Conservation (phyloP, 2,888 invertebrate species). For the Brenthis hecate region DNA sequence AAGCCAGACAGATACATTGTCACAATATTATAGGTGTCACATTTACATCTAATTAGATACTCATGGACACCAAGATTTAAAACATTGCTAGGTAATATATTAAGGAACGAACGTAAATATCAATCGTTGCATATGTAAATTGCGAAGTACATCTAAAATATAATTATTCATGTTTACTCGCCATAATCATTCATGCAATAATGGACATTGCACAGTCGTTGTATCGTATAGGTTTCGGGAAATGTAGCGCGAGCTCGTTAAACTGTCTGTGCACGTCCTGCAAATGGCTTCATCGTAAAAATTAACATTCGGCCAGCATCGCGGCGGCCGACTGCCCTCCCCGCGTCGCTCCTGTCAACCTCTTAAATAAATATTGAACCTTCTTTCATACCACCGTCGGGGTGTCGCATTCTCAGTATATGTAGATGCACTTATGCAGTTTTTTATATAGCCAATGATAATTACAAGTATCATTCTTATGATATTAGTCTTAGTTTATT, state of each 20-base stretch:
- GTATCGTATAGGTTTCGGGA: slow-evolving; percentile 67
- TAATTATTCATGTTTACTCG: slow-evolving; percentile 38
- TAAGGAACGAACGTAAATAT: background rate
- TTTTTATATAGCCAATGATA: slow-evolving; percentile 43
- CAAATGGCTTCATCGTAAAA: slow-evolving; percentile 77
- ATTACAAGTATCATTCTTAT: slow-evolving; percentile 13
- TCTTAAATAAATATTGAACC: slow-evolving; percentile 71
- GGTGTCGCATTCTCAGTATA: slow-evolving; percentile 63
- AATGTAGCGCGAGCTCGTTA: slow-evolving; percentile 66
- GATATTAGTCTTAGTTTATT: too few relatives aligned
- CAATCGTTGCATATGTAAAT: slow-evolving; percentile 10
- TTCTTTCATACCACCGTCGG: slow-evolving; percentile 66
- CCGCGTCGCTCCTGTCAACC: slow-evolving; percentile 42
- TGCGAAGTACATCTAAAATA: slow-evolving; percentile 24
- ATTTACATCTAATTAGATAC: slow-evolving; percentile 1
- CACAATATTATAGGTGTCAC: slow-evolving; percentile 27
- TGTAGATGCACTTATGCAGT: slow-evolving; percentile 49
- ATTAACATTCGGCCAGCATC: slow-evolving; percentile 78
- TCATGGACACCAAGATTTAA: background rate
- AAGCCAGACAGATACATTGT: slow-evolving; percentile 24
- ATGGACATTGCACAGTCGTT: slow-evolving; percentile 62
- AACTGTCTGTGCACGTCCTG: slow-evolving; percentile 65
- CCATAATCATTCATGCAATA: slow-evolving; percentile 67
- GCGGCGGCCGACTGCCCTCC: slow-evolving; percentile 42
- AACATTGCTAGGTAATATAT: background rate